Evolutionary conservation across 2,797 vertebrate genomes (phyloP).

Genomic region (Phataginus tricuspis): DNA sequence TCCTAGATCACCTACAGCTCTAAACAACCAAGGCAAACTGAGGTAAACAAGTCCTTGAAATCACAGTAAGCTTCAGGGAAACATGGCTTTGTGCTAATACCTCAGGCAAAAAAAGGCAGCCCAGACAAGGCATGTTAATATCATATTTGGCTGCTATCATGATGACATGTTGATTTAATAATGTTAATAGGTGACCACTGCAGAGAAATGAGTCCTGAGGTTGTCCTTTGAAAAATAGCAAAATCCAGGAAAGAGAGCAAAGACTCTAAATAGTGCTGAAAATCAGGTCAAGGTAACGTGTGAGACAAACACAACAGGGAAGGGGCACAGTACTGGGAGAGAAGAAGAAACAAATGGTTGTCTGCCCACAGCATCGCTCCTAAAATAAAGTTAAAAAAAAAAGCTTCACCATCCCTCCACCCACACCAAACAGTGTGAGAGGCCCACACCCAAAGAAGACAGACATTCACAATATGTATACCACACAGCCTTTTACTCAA

Average conservation of each 20-base stretch:
- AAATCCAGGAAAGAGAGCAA: not conserved
- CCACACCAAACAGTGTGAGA: not conserved
- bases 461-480: not conserved
- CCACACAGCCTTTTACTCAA: not conserved
- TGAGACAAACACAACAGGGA: not conserved
- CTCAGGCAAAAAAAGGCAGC: not conserved
- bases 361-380: not conserved
- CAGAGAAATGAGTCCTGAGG: not conserved
- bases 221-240: not conserved
- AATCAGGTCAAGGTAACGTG: not conserved
- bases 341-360: not conserved
- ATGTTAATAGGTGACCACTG: not conserved
- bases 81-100: not conserved
- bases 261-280: conserved; percentile 5
- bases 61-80: not conserved
- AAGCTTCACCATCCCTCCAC: not conserved
- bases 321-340: not conserved
- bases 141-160: not conserved
- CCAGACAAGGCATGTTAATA: not conserved
- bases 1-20: not conserved
- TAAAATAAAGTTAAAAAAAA: conserved; percentile 2
- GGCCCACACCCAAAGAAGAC: not conserved
- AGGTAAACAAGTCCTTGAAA: not conserved
- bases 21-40: not conserved
- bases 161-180: conserved; percentile 4